These are phyloP conservation scores for Eulemur rubriventer DNA, from an alignment of 2,797 vertebrate species.

Conservation along the genomic window DNA sequence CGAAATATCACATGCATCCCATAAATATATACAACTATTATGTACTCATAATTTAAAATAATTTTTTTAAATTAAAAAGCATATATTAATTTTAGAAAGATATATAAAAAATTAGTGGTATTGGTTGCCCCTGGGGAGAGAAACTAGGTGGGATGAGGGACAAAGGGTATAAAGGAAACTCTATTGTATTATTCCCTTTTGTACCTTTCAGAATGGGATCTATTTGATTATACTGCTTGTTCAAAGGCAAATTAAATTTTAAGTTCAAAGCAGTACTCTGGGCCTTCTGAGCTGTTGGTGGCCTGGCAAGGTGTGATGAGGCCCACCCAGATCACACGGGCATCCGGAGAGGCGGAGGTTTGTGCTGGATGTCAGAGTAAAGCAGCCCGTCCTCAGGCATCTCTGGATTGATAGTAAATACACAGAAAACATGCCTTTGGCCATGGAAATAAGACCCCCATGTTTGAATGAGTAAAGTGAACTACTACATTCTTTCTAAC, in stretches of 20 bases:
- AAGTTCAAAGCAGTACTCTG: neutral
- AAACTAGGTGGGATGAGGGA: neutral
- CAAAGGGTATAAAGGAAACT: neutral
- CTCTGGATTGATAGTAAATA: neutral
- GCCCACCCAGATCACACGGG: neutral
- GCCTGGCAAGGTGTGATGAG: neutral
- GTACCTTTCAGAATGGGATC: neutral
- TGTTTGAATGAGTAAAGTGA: neutral
- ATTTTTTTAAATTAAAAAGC: slow-evolving; percentile 55
- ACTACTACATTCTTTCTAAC: neutral
- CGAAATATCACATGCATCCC: neutral
- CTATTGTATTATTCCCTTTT: slow-evolving; percentile 10
- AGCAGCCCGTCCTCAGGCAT: neutral
- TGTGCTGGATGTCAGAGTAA: neutral
- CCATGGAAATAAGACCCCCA: neutral
- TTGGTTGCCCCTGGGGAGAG: neutral
- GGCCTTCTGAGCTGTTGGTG: neutral
- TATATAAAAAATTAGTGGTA: neutral
- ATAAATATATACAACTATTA: neutral
- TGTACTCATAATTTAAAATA: neutral
- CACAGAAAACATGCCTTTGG: neutral
- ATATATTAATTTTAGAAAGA: slow-evolving; percentile 4
- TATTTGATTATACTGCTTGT: neutral
- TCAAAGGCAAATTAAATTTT: slow-evolving; percentile 21
- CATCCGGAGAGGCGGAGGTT: neutral